Conservation (phyloP, 2,113 vertebrate species). For the Dendropsophus ebraccatus region DNA sequence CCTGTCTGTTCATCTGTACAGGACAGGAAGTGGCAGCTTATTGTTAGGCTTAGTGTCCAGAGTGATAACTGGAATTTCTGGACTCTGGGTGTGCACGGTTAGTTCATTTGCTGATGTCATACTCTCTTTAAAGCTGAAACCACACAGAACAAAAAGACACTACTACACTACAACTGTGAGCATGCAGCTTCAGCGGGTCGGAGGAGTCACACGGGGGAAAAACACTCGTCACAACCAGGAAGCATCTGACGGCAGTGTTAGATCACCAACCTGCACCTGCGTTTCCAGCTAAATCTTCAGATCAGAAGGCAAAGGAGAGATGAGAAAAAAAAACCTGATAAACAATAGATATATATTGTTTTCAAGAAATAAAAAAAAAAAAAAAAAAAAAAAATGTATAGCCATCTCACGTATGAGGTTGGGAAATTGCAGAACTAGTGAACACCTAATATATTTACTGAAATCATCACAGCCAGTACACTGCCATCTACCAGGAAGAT, state of each 20-base stretch:
- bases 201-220: not conserved
- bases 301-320: constrained; percentile 75
- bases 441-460: not conserved
- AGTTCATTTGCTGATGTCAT: no score
- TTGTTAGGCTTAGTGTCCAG: no score
- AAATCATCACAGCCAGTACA: not conserved
- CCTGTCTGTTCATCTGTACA: not conserved
- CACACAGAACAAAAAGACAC: not conserved
- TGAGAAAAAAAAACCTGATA: constrained; percentile 70
- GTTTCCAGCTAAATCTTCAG: constrained; percentile 77
- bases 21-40: no score
- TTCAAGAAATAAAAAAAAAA: constrained; percentile 8
- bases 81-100: no score
- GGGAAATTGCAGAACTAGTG: not conserved
- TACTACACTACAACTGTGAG: not conserved
- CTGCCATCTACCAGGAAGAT: not conserved
- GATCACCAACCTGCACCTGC: constrained; percentile 75
- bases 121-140: not conserved
- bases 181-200: not conserved
- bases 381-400: no score
- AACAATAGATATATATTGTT: constrained; percentile 64
- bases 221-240: not conserved
- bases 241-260: not conserved
- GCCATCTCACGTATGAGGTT: no score
- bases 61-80: no score